Conservation (phyloP, 2,113 vertebrate genomes). For the Carlito syrichta region DNA sequence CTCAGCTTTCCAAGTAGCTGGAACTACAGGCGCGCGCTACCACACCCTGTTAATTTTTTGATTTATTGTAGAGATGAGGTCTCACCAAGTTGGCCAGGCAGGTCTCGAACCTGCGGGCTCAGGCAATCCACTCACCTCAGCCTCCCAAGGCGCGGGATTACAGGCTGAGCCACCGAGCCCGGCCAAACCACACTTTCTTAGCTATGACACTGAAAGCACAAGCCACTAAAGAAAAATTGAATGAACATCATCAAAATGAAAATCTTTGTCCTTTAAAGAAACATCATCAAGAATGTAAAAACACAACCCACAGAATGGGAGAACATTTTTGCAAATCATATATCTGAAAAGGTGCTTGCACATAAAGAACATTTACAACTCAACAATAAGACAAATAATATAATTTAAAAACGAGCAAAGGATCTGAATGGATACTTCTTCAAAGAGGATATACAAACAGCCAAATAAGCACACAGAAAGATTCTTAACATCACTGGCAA, state of each 20-base stretch:
- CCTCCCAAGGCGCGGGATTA: too few relatives aligned
- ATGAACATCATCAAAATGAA: not conserved
- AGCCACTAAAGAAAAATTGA: not conserved
- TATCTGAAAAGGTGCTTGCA: not conserved
- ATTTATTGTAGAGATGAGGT: too few relatives aligned
- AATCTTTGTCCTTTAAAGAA: not conserved
- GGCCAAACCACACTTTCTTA: not conserved
- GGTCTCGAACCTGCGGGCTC: too few relatives aligned
- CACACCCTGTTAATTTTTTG: too few relatives aligned
- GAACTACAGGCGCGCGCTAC: too few relatives aligned
- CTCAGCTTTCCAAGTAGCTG: too few relatives aligned
- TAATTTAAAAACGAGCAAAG: not conserved
- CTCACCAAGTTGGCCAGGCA: too few relatives aligned
- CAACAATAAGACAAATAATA: not conserved
- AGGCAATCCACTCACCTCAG: too few relatives aligned
- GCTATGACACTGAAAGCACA: not conserved
- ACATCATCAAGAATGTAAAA: not conserved
- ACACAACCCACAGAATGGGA: not conserved
- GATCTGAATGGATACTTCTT: not conserved
- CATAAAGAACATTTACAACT: not conserved
- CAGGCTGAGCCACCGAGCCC: too few relatives aligned
- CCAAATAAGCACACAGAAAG: not conserved
- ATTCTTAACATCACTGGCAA: not conserved
- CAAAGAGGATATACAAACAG: not conserved
- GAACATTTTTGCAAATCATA: not conserved